Evolutionary conservation across 30 jellyfish, hydroid and myxozoan species (phyloP), one percentile per base, ranked within the genome.

Genomic region (Chrysaora quinquecirrha): DNA sequence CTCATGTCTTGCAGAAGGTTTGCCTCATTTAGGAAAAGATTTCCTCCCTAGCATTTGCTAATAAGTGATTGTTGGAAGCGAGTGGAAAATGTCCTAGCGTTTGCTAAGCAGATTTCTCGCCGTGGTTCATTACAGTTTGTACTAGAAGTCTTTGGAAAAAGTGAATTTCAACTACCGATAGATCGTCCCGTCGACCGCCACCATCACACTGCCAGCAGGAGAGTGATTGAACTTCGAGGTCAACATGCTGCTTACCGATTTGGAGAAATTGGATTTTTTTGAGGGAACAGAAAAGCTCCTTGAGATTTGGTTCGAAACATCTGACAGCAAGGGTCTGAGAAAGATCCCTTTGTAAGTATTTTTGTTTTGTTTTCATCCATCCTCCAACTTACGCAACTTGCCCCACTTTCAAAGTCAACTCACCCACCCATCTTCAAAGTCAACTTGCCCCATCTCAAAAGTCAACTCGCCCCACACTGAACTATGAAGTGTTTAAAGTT

Each of bases 281-380:
- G 98, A 93, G 60, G 98, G 98, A 23, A 75, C 98, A 11, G 98
- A 93, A 34, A 93, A 93, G 90, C 90, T 93, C 61, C 83, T 93
- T 11, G 97, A 93, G 68, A 63, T 93, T 1, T 93, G 98, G 98
- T 93, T 93, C 78, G 29, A 48, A 20, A 46, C 50, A 3, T 64
- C 67, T 25, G 83, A 80, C 14, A 34, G 33, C 56, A 24, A 34
- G 28, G 97, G 92, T 23, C 48, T 93, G 65, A 64, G 98, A 22
- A 58, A 62, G 32, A 93, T 93, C 50, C 98, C 98, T 2, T 64
- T 7, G 76, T 27, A 64, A 64, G 52, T 64, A 29, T n/a, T n/a
- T n/a, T n/a, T n/a, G n/a, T n/a, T n/a, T n/a, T n/a, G n/a, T n/a
- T n/a, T n/a, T n/a, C n/a, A n/a, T n/a, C n/a, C n/a, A n/a, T n/a